Base-by-base conservation (phyloP, 1,140 invertebrate species). In the Thalassaphorura encarpata region DNA sequence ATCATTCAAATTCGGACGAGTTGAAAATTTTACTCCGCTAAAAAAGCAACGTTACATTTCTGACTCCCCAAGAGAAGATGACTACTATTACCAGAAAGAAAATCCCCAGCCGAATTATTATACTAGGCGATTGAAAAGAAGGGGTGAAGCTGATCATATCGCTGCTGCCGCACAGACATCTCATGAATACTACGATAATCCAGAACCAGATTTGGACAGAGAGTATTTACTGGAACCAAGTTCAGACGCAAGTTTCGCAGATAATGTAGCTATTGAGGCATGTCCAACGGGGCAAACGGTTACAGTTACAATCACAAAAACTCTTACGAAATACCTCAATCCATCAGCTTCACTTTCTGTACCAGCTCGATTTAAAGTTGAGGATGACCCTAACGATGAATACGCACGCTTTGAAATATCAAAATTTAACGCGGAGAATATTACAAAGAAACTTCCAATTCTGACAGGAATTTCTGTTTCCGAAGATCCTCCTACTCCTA, bases 221-320 rank as follows among this genome's bases (percentile, higher is more conserved):
- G 48, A 51, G 23, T 51, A 8, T 21, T 19, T 51, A 21, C 31
- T 51, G 5, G 48, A 51, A 51, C 48, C 48, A 8, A 51, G 48
- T 51, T 51, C 33, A 15, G 23, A 51, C 33, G 16, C 21, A 11
- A 13, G 29, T 8, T 36, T 29, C 15, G 8, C 6, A 16, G 13
- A 19, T 6, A 5, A 6, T 6, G 19, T 13, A 16, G 31, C 11
- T 8, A 19, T 18, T 19, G 27, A 6, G 5, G 5, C 5, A 36
- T 11, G 29, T 8, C 11, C 26, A 11, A 4, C 11, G 6, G 33
- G 19, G 33, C n/a, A 18, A 26, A 51, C 48, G 26, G 6, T 19
- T 19, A 5, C 27, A 6, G 13, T 51, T 8, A 51, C 48, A 13
- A 19, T 51, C 5, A 51, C 48, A 21, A 51, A 24, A 15, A 51